A percentile compares a stretch with the other conserved stretches of the same genome.
Evolutionary conservation across 1,140 invertebrate species (phyloP).

Genomic region (Penaeus indicus): DNA sequence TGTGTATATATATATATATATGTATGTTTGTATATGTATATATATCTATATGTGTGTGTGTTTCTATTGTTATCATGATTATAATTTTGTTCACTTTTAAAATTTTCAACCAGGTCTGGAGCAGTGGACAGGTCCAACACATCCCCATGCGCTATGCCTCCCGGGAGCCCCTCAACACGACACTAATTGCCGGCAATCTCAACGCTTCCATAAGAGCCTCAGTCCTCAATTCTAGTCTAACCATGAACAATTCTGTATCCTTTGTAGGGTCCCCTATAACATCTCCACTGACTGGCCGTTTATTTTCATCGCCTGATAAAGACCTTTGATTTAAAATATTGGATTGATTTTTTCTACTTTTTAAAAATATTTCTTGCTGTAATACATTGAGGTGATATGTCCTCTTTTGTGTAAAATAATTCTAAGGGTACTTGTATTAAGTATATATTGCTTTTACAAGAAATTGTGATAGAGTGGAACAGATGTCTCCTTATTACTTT

Average conservation of each 20-base stretch:
- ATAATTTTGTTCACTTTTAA: not conserved
- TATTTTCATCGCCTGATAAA: not conserved
- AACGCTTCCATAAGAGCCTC: not conserved
- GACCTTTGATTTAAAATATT: no score
- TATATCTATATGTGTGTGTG: no score
- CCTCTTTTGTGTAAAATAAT: no score
- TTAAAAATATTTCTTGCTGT: no score
- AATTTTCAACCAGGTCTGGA: conserved; percentile 40
- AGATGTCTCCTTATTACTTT: no score
- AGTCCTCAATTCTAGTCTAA: not conserved
- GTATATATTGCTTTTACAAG: no score
- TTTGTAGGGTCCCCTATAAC: not conserved
- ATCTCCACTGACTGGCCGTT: not conserved
- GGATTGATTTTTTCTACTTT: no score
- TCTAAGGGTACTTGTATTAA: no score
- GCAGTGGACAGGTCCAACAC: conserved; percentile 51
- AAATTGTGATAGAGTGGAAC: no score
- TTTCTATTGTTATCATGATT: not conserved
- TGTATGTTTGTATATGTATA: not conserved
- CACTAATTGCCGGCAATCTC: not conserved
- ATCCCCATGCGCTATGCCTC: conserved; percentile 52
- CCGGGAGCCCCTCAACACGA: not conserved
- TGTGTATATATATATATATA: not conserved
- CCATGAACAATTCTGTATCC: not conserved
- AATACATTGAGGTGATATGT: no score